Percentiles rank a stretch among this genome's conserved stretches.
phyloP scores from a whole-genome alignment of 2,113 vertebrate species.

The Vanacampus margaritifer region DNA sequence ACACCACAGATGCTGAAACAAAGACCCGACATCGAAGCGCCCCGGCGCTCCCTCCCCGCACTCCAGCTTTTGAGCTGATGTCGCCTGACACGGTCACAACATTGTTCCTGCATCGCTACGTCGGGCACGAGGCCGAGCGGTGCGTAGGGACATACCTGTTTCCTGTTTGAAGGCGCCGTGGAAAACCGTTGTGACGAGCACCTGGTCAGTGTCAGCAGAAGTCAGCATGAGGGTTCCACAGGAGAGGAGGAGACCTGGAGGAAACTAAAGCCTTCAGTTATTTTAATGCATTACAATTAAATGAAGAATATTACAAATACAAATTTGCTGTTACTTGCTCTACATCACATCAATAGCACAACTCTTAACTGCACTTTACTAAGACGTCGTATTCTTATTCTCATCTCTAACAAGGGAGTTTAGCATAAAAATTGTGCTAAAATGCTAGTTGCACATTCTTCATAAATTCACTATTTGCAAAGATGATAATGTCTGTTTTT shows the following conservation, averaged over 20 bases:
- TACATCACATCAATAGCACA: too few species aligned
- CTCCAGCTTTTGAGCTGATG: slow-evolving; percentile 65
- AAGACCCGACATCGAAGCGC: slow-evolving; percentile 31
- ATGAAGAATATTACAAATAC: background rate
- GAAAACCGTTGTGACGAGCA: slow-evolving; percentile 68
- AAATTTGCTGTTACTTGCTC: background rate
- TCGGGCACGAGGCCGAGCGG: slow-evolving; percentile 42
- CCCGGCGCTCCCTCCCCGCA: slow-evolving; percentile 3
- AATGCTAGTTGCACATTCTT: too few species aligned
- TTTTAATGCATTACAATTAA: background rate
- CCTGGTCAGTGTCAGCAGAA: slow-evolving; percentile 70
- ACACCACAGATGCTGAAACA: slow-evolving; percentile 37
- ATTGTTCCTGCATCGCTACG: slow-evolving; percentile 52
- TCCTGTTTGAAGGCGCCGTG: slow-evolving; percentile 43
- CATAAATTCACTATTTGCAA: too few species aligned
- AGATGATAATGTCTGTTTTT: too few species aligned
- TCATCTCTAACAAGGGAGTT: too few species aligned
- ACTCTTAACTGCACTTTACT: too few species aligned
- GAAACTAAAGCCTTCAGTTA: background rate
- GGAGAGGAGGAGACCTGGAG: slow-evolving; percentile 12
- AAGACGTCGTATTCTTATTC: too few species aligned
- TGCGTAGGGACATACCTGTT: slow-evolving; percentile 65
- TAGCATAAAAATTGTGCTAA: too few species aligned
- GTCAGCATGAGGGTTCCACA: slow-evolving; percentile 47
- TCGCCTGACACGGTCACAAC: slow-evolving; percentile 66